These are phyloP conservation scores for Caprella mutica DNA, from an alignment of 2,888 invertebrate genomes.

Conservation along the genomic window DNA sequence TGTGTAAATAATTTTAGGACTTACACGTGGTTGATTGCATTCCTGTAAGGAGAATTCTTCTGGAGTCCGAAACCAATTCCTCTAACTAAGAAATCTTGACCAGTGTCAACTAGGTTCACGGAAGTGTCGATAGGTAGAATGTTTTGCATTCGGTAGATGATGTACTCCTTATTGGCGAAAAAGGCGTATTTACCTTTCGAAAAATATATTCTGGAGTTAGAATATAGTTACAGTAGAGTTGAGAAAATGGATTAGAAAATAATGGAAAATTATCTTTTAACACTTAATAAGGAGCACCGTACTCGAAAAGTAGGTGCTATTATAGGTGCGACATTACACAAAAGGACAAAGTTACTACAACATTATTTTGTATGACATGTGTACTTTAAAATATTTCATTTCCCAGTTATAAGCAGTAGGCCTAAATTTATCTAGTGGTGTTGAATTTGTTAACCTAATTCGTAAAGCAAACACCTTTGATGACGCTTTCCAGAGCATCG, in stretches of 20 bases:
- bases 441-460: too few relatives aligned
- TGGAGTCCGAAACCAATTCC: conserved; percentile 26
- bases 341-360: too few relatives aligned
- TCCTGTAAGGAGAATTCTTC: conserved; percentile 19
- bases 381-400: too few relatives aligned
- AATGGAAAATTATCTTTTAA: background rate
- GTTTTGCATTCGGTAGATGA: conserved; percentile 21
- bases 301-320: background rate
- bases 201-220: background rate
- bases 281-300: background rate
- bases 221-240: too few relatives aligned
- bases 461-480: too few relatives aligned
- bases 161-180: conserved; percentile 29
- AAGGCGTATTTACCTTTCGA: conserved; percentile 23
- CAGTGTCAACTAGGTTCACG: conserved; percentile 22
- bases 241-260: background rate
- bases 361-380: too few relatives aligned
- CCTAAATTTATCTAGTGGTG: too few relatives aligned
- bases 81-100: conserved; percentile 16
- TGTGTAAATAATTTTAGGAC: background rate
- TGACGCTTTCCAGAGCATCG: conserved; percentile 17
- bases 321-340: background rate
- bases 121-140: conserved; percentile 15
- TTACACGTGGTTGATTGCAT: conserved; percentile 21
- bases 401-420: too few relatives aligned